A percentile compares a stretch with the other conserved stretches of the same genome.
Evolutionary conservation across 37 sponge, comb jelly and placozoan genomes (phyloP).

Genomic region (Aplysina aerophoba): DNA sequence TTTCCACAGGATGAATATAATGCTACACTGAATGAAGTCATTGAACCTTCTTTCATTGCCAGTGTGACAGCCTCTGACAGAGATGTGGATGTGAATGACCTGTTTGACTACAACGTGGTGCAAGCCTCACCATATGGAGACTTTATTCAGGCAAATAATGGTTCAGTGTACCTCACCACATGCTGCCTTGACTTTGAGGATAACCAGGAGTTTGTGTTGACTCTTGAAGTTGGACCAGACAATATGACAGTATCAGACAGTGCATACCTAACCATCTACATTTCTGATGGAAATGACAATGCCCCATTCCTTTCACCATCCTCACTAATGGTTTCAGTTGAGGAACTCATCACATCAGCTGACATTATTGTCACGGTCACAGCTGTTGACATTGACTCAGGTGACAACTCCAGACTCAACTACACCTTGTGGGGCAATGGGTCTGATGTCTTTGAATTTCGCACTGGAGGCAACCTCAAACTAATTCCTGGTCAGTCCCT

Average conservation of each 20-base stretch:
- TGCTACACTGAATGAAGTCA: slow-evolving; percentile 47
- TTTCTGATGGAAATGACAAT: slow-evolving; percentile 76
- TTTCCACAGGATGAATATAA: slow-evolving; percentile 32
- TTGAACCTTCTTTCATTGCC: not conserved
- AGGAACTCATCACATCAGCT: slow-evolving; percentile 38
- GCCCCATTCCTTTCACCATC: slow-evolving; percentile 69
- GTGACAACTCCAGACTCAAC: slow-evolving; percentile 48
- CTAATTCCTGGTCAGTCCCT: not conserved
- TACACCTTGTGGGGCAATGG: slow-evolving; percentile 54
- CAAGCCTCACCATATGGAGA: slow-evolving; percentile 57
- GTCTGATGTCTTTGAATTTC: slow-evolving; percentile 46
- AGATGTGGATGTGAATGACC: slow-evolving; percentile 51
- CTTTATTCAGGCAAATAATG: slow-evolving; percentile 28
- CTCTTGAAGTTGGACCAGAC: slow-evolving; percentile 55
- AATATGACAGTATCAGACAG: slow-evolving; percentile 44
- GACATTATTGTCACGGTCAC: slow-evolving; percentile 29
- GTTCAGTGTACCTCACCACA: slow-evolving; percentile 43
- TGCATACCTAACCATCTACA: slow-evolving; percentile 26
- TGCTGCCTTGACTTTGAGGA: slow-evolving; percentile 76
- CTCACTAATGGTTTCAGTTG: slow-evolving; percentile 30
- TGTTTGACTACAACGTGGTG: slow-evolving; percentile 54
- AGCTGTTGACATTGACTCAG: slow-evolving; percentile 76
- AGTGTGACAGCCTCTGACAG: slow-evolving; percentile 49
- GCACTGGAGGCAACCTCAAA: slow-evolving; percentile 42
- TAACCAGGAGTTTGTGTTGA: slow-evolving; percentile 29